These are phyloP conservation scores for Decapterus maruadsi DNA, from an alignment of 2,797 vertebrate genomes.

Conservation along the genomic window DNA sequence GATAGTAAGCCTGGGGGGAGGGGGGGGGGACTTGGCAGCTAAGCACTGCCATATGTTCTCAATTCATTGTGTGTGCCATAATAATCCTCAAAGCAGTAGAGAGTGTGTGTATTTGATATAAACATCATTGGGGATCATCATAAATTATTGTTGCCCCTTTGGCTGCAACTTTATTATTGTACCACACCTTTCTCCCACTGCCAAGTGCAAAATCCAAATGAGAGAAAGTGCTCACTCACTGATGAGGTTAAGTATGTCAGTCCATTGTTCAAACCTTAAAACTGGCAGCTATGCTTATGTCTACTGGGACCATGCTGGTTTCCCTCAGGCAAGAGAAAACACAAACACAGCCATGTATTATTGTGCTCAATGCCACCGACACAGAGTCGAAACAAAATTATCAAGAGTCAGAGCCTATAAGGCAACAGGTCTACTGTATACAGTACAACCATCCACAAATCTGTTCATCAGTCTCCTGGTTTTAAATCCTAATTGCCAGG, in stretches of 20 bases:
- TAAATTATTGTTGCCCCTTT: slow-evolving; percentile 68
- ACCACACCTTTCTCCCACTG: slow-evolving; percentile 32
- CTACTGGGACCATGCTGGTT: slow-evolving; percentile 33
- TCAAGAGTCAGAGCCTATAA: slow-evolving; percentile 35
- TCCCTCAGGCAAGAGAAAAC: slow-evolving; percentile 22
- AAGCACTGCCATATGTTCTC: slow-evolving; percentile 67
- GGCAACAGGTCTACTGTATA: slow-evolving; percentile 43
- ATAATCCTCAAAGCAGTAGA: slow-evolving; percentile 68
- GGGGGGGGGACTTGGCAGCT: slow-evolving; percentile 45
- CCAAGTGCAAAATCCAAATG: slow-evolving; percentile 59
- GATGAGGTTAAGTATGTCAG: slow-evolving; percentile 51
- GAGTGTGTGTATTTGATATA: slow-evolving; percentile 68
- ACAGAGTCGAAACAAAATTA: slow-evolving; percentile 18
- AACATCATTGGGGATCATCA: slow-evolving; percentile 70
- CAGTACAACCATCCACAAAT: slow-evolving; percentile 39
- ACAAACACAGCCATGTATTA: slow-evolving; percentile 38
- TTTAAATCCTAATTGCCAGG: slow-evolving; percentile 53
- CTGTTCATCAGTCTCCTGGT: slow-evolving; percentile 39
- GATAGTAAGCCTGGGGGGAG: slow-evolving; percentile 32
- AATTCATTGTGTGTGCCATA: slow-evolving; percentile 58
- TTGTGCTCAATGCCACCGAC: slow-evolving; percentile 37
- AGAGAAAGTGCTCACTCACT: slow-evolving; percentile 46
- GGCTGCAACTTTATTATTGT: slow-evolving; percentile 54
- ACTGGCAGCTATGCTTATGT: slow-evolving; percentile 23
- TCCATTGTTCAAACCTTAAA: slow-evolving; percentile 33